Conservation (phyloP, 2,797 vertebrate genomes). For the Siniperca scherzeri region DNA sequence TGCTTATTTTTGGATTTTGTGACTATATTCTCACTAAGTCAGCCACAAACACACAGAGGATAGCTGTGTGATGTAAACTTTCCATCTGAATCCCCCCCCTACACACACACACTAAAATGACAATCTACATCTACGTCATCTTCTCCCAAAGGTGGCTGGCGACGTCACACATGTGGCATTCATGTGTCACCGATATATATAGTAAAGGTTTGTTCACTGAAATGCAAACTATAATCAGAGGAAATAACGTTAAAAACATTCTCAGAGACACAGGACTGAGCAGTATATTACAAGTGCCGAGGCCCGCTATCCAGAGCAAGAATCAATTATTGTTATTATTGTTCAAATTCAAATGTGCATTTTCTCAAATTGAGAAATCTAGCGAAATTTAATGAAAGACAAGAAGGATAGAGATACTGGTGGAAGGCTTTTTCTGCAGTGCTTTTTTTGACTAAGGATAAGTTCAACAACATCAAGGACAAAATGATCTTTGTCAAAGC, state of each 20-base stretch:
- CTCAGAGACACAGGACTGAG: background rate
- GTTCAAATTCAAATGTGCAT: background rate
- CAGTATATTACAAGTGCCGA: background rate
- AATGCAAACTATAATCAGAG: background rate
- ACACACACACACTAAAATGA: background rate
- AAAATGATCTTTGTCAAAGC: background rate
- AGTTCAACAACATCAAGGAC: background rate
- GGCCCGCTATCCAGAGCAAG: too few species aligned
- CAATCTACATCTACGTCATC: conserved; percentile 38
- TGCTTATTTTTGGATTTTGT: background rate
- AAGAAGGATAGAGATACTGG: background rate
- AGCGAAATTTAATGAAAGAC: background rate
- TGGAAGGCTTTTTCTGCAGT: background rate
- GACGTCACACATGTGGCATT: conserved; percentile 57
- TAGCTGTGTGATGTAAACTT: conserved; percentile 12
- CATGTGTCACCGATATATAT: background rate
- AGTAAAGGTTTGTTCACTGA: rapidly evolving
- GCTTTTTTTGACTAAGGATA: background rate
- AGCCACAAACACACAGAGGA: background rate
- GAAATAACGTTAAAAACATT: background rate
- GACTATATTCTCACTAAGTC: background rate
- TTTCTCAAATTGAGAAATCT: background rate
- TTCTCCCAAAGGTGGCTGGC: conserved; percentile 17
- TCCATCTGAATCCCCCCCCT: conserved; percentile 1
- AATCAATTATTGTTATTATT: background rate